Conservation (phyloP, 2,888 invertebrate genomes). For the Drosophila anomalata region DNA sequence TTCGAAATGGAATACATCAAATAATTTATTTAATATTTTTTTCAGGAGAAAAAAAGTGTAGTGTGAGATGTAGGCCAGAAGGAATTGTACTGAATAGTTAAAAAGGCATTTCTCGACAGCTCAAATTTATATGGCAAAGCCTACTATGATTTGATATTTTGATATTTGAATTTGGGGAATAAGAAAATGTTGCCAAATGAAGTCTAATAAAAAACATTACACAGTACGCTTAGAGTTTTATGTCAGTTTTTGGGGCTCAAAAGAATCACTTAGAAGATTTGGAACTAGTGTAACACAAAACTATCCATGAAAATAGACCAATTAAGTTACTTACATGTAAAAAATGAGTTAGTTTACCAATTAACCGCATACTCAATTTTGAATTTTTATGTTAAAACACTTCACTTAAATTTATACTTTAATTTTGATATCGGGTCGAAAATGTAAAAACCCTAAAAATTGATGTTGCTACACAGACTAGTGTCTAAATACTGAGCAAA, state of each 20-base stretch:
- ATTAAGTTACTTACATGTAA: constrained; percentile 54
- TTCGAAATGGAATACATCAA: neutral
- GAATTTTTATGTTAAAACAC: neutral
- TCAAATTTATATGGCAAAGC: neutral
- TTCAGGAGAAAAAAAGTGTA: constrained; percentile 2
- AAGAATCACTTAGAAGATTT: too few relatives aligned
- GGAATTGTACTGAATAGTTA: neutral
- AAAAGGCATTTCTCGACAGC: neutral
- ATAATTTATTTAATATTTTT: constrained; percentile 3
- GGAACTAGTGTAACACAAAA: too few relatives aligned
- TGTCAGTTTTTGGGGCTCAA: too few relatives aligned
- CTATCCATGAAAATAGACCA: too few relatives aligned
- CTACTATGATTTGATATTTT: constrained; percentile 1
- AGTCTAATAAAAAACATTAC: too few relatives aligned
- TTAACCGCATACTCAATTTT: constrained; percentile 54
- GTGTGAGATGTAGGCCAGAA: neutral
- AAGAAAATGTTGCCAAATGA: neutral
- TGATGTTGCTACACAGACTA: constrained; percentile 27
- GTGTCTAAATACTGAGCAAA: constrained; percentile 31
- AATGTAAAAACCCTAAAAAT: constrained; percentile 21
- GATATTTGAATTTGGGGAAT: neutral
- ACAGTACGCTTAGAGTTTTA: too few relatives aligned
- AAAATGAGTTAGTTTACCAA: constrained; percentile 59
- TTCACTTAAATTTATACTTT: constrained; percentile 33
- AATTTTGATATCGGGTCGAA: constrained; percentile 27